These are phyloP conservation scores for Parazoanthus atlanticus DNA, from an alignment of 92 coral and sea anemone species.

Conservation along the genomic window DNA sequence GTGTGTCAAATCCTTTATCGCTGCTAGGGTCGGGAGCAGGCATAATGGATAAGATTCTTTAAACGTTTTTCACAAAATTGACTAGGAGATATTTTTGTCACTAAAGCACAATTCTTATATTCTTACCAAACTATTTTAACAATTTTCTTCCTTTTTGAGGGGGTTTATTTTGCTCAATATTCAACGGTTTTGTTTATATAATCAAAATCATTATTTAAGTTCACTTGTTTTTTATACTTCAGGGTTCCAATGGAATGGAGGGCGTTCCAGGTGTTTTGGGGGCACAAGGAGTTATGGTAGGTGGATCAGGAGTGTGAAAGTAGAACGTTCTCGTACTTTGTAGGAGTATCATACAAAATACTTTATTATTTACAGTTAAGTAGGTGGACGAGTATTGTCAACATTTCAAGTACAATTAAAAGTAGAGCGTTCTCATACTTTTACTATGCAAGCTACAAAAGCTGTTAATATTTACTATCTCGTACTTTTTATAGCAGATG, in stretches of 20 bases:
- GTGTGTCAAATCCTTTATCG: no score
- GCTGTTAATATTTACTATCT: no score
- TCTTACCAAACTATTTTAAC: neutral
- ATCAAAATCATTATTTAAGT: neutral
- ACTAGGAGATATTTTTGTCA: no score
- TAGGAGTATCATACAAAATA: neutral
- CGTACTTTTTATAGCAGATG: no score
- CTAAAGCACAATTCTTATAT: no score
- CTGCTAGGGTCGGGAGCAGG: no score
- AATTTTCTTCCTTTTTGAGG: neutral
- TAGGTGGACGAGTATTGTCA: neutral
- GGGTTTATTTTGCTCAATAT: no score
- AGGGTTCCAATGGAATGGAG: neutral
- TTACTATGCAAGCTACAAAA: no score
- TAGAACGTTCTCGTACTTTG: neutral
- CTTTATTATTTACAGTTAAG: neutral
- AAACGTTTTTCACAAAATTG: no score
- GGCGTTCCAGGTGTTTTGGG: neutral
- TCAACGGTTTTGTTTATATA: neutral
- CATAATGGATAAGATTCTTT: no score
- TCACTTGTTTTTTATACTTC: neutral
- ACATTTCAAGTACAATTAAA: no score
- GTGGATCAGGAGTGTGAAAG: neutral
- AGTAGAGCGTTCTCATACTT: no score
- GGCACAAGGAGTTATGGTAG: neutral